Base-by-base conservation (phyloP, 2,888 invertebrate species). In the Cerceris ruficornis region DNA sequence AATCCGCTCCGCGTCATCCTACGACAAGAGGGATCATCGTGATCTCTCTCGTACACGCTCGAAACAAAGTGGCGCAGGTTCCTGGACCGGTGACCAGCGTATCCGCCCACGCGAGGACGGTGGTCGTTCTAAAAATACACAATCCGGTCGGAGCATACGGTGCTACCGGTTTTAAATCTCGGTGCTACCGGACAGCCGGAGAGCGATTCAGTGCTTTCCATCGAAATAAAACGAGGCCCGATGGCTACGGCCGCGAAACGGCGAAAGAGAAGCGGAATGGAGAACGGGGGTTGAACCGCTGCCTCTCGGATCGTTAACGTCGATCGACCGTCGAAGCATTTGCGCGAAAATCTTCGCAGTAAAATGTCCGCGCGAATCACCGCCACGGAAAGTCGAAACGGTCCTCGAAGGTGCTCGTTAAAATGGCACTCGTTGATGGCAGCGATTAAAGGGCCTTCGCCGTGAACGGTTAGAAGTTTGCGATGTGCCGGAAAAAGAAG, bases 151-250 rank as follows among this genome's bases (percentile, higher is more conserved):
- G 85, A 73, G 85, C 85, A 85, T 85, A 83, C 84, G 83, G 88
- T 86, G 90, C 90, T 91, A 90, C 91, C 89, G 91, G 90, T 91
- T 90, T 90, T 88, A 88, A 89, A 90, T 88, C 88, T 86, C 85
- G 79, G 79, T 59, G 78, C 75, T 77, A 85, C 78, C 85, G 79
- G 67, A n/a, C 75, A n/a, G 28, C 73, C 64, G 78, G 71, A 69
- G 28, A 80, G 68, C 80, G 80, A 78, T 74, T 75, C 74, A 74
- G 76, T 66, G 72, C 84, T 67, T 71, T 66, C 70, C 67, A 54
- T 55, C 68, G 75, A 79, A 85, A 85, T 77, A 79, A 85, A 79
- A 75, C 66, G 75, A 80, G 39, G 17, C 39, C 54, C 17, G 50
- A 65, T 55, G 39, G 8, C 28, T 46, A 14, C 42, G 14, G 14